A percentile compares a stretch with the other conserved stretches of the same genome.
These are phyloP conservation scores for Schrankia costaestrigalis DNA, from an alignment of 2,888 invertebrate genomes.

Conservation along the genomic window DNA sequence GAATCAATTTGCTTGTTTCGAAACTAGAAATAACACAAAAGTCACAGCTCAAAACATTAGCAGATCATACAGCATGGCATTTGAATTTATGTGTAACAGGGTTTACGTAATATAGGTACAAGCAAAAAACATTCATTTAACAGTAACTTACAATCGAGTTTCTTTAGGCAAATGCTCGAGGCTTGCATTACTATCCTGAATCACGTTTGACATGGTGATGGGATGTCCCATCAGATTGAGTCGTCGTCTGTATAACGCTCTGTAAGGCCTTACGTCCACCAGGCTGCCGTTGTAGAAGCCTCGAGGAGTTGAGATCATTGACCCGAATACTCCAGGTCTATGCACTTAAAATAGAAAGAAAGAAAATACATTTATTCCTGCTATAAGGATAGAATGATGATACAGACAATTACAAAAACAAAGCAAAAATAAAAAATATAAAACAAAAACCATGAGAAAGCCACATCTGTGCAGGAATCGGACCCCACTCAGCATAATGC, in stretches of 20 bases:
- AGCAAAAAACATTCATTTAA: too few relatives aligned
- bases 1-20: too few relatives aligned
- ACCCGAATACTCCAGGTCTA: slow-evolving; percentile 39
- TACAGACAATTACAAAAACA: background rate
- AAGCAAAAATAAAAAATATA: background rate
- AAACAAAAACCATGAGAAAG: too few relatives aligned
- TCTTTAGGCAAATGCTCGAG: slow-evolving; percentile 48
- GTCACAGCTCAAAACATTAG: too few relatives aligned
- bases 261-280: slow-evolving; percentile 39
- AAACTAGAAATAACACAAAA: too few relatives aligned
- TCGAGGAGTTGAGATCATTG: slow-evolving; percentile 35
- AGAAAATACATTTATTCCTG: background rate
- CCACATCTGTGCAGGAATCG: too few relatives aligned
- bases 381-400: background rate
- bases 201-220: slow-evolving; percentile 53
- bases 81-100: too few relatives aligned
- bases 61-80: too few relatives aligned
- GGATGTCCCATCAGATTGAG: slow-evolving; percentile 48
- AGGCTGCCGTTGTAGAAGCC: slow-evolving; percentile 47
- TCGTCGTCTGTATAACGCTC: slow-evolving; percentile 47
- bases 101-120: too few relatives aligned
- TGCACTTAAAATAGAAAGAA: slow-evolving; percentile 38
- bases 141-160: slow-evolving; percentile 53
- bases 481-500: too few relatives aligned
- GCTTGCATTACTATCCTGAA: slow-evolving; percentile 56